phyloP scores from a whole-genome alignment of 1,140 invertebrate genomes.

The Centruroides sculpturatus region DNA sequence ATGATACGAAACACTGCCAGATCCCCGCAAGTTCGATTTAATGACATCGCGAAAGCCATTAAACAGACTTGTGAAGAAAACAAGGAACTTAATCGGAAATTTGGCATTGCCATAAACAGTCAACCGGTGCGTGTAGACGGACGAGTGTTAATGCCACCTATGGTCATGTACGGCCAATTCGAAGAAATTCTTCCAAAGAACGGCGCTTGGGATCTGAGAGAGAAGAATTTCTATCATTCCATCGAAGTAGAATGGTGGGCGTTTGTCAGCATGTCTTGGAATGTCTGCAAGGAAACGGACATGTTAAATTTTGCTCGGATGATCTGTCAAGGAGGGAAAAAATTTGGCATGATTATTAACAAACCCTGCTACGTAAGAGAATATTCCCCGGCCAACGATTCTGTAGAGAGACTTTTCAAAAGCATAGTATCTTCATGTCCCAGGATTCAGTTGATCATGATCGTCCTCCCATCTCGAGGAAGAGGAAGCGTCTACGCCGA shows the following conservation, averaged over 20 bases:
- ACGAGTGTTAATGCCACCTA: slow-evolving; percentile 16
- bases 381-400: too few relatives aligned
- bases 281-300: not conserved
- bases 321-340: not conserved
- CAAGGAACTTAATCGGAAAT: slow-evolving; percentile 19
- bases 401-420: too few relatives aligned
- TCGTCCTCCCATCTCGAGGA: too few relatives aligned
- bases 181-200: slow-evolving; percentile 20
- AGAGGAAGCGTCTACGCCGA: slow-evolving; percentile 21
- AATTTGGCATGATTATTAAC: not conserved
- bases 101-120: slow-evolving; percentile 15
- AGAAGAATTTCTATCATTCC: slow-evolving; percentile 40
- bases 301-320: not conserved
- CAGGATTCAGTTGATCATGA: too few relatives aligned
- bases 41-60: not conserved
- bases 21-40: slow-evolving; percentile 19
- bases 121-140: slow-evolving; percentile 15
- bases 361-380: not conserved
- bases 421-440: too few relatives aligned
- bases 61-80: not conserved
- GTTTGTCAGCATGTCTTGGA: slow-evolving; percentile 12
- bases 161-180: not conserved
- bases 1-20: slow-evolving; percentile 22
- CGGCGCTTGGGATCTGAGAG: slow-evolving; percentile 45
- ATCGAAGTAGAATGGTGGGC: slow-evolving; percentile 23